Evolutionary conservation across 2,797 vertebrate species (phyloP).

Genomic region (Poecilia gillii): DNA sequence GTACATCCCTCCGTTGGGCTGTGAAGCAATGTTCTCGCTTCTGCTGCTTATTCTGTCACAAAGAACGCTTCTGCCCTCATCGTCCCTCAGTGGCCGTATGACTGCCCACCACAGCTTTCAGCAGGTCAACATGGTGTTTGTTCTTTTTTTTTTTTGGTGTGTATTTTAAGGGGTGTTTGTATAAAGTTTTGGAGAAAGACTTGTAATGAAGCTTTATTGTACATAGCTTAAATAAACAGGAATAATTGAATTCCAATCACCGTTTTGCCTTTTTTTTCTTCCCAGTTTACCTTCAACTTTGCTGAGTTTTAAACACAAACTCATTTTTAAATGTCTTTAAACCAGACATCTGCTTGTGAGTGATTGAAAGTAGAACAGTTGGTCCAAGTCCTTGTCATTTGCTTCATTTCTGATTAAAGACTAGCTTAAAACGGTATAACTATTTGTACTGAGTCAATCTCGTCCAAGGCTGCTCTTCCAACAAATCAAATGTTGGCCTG

Average conservation of each 20-base stretch:
- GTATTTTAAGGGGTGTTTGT: conserved; percentile 65
- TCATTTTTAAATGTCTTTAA: background rate
- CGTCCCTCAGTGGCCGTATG: conserved; percentile 21
- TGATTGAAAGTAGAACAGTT: background rate
- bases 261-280: too few relatives aligned
- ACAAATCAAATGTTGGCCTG: background rate
- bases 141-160: conserved; percentile 11
- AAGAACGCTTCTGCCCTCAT: conserved; percentile 30
- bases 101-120: conserved; percentile 57
- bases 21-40: conserved; percentile 38
- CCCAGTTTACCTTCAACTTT: background rate
- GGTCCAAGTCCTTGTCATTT: background rate
- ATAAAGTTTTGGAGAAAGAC: conserved; percentile 55
- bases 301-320: background rate
- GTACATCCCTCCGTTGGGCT: conserved; percentile 9
- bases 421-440: background rate
- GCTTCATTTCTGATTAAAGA: background rate
- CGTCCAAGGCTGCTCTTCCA: background rate
- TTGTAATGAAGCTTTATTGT: conserved; percentile 79
- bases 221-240: conserved; percentile 78
- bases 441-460: background rate
- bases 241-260: conserved; percentile 48
- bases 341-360: background rate
- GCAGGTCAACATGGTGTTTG: conserved; percentile 45
- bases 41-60: conserved; percentile 56